A percentile compares a stretch with the other conserved stretches of the same genome.
These are phyloP conservation scores for Rhinopithecus roxellana DNA, from an alignment of 2,113 vertebrate genomes.

Conservation along the genomic window DNA sequence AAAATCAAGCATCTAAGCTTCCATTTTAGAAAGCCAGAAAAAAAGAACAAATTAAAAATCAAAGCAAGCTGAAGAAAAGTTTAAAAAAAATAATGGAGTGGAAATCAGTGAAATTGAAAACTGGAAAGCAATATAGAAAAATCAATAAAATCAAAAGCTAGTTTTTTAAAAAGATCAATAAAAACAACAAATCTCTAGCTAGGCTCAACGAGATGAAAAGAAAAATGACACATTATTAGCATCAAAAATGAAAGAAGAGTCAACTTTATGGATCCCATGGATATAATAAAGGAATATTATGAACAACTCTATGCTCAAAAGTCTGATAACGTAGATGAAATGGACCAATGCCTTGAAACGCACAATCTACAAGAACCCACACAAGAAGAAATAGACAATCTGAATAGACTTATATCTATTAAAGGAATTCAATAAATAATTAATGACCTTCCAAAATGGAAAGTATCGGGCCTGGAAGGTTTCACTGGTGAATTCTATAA, in stretches of 20 bases:
- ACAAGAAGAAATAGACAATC: neutral
- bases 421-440: neutral
- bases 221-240: neutral
- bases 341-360: neutral
- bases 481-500: neutral
- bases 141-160: neutral
- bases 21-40: neutral
- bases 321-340: neutral
- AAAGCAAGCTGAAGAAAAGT: neutral
- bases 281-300: neutral
- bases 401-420: neutral
- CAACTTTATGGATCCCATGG: neutral
- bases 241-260: neutral
- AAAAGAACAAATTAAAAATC: neutral
- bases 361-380: neutral
- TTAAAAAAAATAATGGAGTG: neutral
- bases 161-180: neutral
- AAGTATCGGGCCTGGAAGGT: neutral
- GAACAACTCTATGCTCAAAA: neutral
- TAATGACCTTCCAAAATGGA: neutral
- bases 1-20: neutral
- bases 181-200: neutral
- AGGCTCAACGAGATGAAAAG: neutral
- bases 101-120: neutral
- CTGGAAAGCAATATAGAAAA: neutral